Evolutionary conservation across 2,888 invertebrate species (phyloP), one percentile per base, ranked within the genome.

Genomic region (Gisinianus flammeolus): DNA sequence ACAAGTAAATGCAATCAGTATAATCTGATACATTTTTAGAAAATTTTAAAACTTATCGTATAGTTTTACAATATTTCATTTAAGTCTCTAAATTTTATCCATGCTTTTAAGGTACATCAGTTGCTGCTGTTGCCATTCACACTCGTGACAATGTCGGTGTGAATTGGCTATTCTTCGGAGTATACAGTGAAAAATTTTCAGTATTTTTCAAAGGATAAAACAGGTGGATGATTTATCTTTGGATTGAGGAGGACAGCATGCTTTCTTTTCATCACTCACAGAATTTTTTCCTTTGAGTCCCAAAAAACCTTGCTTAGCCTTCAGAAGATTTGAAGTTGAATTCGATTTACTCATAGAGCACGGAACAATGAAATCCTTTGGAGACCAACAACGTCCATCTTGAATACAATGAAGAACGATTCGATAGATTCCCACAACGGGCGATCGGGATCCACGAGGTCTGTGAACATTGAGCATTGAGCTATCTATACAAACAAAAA

Each of bases 381-480:
- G 78, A 35, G 72, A 77, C 81, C 77, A 81, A 62, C 64, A 74
- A 68, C 54, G 73, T 64, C 81, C 81, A 68, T 80, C 78, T 22
- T 79, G 79, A 35, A 82, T 70, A 33, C 79, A 76, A 86, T 92
- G 91, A 80, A 92, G 88, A 52, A 92, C 88, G 79, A 93, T 92
- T 64, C 93, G 88, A 86, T 92, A 93, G 68, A 91, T 91, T 12
- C 93, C 93, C 68, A 91, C 91, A 54, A 93, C 89, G 81, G 91
- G 90, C 83, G 90, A 91, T 71, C 91, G 88, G 0, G 91, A 91
- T 35, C 92, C 91, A 80, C 89, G 89, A 58, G 88, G 87, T 26
- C 88, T 87, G 26, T 90, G 88, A 52, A 89, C 88, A 73, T 88
- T 87, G 66, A 92, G 86, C 88, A 91, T 68, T 30, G 28, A n/a